Conservation (phyloP, 2,113 vertebrate genomes). For the Phodopus roborovskii region DNA sequence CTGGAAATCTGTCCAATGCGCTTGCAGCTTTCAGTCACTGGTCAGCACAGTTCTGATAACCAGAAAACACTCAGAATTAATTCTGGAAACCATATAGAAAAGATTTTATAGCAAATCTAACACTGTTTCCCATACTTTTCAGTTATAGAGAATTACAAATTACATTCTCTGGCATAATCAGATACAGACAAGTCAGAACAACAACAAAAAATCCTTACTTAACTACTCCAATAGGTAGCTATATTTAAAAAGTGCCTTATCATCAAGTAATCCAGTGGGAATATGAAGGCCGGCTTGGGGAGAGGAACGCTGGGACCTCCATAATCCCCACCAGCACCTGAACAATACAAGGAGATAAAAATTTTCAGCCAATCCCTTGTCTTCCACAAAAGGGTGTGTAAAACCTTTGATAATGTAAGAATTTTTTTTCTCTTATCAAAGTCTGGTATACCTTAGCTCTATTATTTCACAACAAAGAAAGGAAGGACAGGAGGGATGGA, state of each 20-base stretch:
- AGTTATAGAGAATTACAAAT: background rate
- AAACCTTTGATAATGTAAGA: background rate
- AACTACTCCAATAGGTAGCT: background rate
- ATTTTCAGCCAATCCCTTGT: slow-evolving; percentile 34
- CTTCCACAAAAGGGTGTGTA: background rate
- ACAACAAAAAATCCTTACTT: background rate
- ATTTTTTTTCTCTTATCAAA: background rate
- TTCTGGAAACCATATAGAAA: slow-evolving; percentile 6
- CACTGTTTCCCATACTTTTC: background rate
- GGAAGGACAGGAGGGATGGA: background rate
- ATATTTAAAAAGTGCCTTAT: slow-evolving; percentile 41
- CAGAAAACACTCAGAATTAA: slow-evolving; percentile 54
- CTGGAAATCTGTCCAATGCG: slow-evolving; percentile 29
- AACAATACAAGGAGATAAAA: background rate
- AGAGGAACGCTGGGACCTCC: background rate
- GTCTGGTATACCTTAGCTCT: background rate
- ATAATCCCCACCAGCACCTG: background rate
- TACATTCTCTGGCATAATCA: slow-evolving; percentile 53
- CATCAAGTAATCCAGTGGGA: background rate
- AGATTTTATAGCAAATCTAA: slow-evolving; percentile 13
- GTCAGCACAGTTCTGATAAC: slow-evolving; percentile 67
- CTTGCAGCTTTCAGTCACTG: slow-evolving; percentile 47
- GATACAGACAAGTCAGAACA: slow-evolving; percentile 26
- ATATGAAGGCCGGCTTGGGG: background rate
- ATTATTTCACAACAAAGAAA: background rate